Conservation (phyloP, 2,888 invertebrate genomes). For the Sialis fuliginosa region DNA sequence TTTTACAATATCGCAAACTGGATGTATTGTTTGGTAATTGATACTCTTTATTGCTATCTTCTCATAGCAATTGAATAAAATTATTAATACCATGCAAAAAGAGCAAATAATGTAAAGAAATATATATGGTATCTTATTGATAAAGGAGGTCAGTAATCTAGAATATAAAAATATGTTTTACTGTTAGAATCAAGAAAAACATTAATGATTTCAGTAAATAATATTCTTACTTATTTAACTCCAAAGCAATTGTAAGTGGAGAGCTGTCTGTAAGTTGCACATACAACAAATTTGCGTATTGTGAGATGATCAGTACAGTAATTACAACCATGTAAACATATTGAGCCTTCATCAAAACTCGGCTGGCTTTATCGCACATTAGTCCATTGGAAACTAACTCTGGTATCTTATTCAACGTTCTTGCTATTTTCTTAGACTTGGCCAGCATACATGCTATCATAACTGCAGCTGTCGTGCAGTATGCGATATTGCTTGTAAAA, state of each 20-base stretch:
- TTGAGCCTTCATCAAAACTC: constrained; percentile 13
- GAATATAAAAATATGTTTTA: too few species aligned
- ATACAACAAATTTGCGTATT: constrained; percentile 13
- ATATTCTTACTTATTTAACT: too few species aligned
- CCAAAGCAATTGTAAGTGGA: too few species aligned
- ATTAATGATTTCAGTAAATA: too few species aligned
- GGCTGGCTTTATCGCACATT: constrained; percentile 18
- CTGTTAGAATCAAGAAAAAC: too few species aligned
- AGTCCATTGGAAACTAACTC: constrained; percentile 17
- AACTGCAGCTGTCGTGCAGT: constrained; percentile 6
- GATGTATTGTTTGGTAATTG: constrained; percentile 20
- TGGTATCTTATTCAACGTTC: constrained; percentile 15
- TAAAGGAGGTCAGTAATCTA: constrained; percentile 13
- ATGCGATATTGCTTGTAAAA: not conserved
- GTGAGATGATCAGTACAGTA: constrained; percentile 8
- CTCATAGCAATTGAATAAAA: constrained; percentile 22
- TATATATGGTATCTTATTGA: constrained; percentile 17
- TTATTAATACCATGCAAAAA: constrained; percentile 14
- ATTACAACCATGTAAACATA: constrained; percentile 13
- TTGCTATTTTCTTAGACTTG: constrained; percentile 16
- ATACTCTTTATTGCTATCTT: constrained; percentile 18
- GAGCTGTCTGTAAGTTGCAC: too few species aligned
- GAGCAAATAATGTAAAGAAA: constrained; percentile 18
- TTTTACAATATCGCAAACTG: constrained; percentile 18
- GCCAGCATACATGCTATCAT: constrained; percentile 15